Percentiles rank a stretch among this genome's conserved stretches.
Evolutionary conservation across 2,113 vertebrate genomes (phyloP).

Genomic region (Pachyramphus minor): DNA sequence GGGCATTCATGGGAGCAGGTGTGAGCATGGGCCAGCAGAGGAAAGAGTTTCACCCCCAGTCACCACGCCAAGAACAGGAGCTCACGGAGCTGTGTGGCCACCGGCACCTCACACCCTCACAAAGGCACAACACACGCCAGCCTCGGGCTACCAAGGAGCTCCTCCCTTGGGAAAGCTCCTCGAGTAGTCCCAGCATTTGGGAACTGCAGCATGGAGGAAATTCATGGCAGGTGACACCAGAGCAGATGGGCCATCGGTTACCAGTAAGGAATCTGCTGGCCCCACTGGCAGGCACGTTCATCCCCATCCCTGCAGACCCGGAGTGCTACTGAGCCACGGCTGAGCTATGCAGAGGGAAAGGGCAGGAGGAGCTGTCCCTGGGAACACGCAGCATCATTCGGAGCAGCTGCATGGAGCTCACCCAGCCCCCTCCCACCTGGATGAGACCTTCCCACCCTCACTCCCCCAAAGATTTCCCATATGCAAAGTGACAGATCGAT

Average conservation of each 20-base stretch:
- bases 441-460: rapidly evolving
- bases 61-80: rapidly evolving
- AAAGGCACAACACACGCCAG: rapidly evolving
- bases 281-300: rapidly evolving
- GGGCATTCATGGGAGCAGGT: conserved; percentile 25
- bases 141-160: rapidly evolving
- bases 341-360: rapidly evolving
- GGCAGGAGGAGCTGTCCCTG: neutral
- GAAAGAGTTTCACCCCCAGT: neutral
- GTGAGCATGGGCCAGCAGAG: neutral
- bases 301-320: neutral
- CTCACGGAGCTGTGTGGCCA: rapidly evolving
- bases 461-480: neutral
- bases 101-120: rapidly evolving
- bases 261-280: neutral
- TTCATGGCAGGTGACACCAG: rapidly evolving
- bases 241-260: neutral
- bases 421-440: neutral
- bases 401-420: rapidly evolving
- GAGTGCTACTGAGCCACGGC: neutral
- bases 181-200: rapidly evolving
- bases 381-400: rapidly evolving
- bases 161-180: neutral
- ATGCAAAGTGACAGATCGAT: rapidly evolving
- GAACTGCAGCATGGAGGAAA: rapidly evolving